Evolutionary conservation across 2,797 vertebrate species (phyloP), one percentile per base, ranked within the genome.

Genomic region (Crax fasciolata): DNA sequence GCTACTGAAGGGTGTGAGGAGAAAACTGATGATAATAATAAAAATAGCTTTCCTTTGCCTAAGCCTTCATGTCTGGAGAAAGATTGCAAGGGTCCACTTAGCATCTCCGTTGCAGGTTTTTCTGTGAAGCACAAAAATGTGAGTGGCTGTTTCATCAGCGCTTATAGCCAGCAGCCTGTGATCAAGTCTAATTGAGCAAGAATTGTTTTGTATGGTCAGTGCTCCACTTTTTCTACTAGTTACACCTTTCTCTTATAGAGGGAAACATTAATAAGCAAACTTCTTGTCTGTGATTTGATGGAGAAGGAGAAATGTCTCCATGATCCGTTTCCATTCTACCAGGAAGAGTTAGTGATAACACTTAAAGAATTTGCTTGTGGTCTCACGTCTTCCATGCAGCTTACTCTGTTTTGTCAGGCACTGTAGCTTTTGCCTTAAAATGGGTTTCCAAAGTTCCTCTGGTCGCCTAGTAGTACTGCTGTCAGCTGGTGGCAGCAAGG

Each of bases 401-500:
- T 76, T 57, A 32, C 52, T 55, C 13, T 4, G 2, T 74, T 81
- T 62, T 72, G 38, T 76, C 72, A 48, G 51, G 27, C 41, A 4
- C 7, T n/a, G 17, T 23, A 51, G 59, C 41, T 51, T 59, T 87
- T 81, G n/a, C 48, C 28, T 76, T 73, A 51, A 21, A 72, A 13
- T 61, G n/a, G 30, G 21, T 73, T 65, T 76, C 74, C 43, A 24
- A 3, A 79, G 59, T 66, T 46, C 55, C 6, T 72, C 13, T 2
- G 0, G 71, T 75, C 32, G 30, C 0, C 11, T 43, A 3, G 5
- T 4, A 2, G 32, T 54, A 0, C 20, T 75, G 62, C 77, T 13
- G 4, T 61, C 61, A 27, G 13, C 35, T 77, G 24, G 27, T 38
- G 41, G 75, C 63, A 74, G 39, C 63, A 58, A 3, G 13, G 32